Evolutionary conservation across 2,797 vertebrate species (phyloP), one percentile per base, ranked within the genome.

Genomic region (Monodelphis domestica): DNA sequence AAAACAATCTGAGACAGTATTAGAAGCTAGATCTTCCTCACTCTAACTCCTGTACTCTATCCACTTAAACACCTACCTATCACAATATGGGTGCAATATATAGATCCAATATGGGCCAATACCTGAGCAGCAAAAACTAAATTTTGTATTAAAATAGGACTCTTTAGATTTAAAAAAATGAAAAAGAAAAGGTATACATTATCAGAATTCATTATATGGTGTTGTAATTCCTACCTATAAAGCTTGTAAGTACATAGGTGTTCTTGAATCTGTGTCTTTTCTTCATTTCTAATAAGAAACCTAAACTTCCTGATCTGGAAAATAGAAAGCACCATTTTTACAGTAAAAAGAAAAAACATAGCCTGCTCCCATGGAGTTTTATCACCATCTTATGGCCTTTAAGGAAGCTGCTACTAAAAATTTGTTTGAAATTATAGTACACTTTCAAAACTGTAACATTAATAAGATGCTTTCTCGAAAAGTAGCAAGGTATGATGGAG

Each of bases 231-330:
- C 70, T 45, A 78, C 21, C 21, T 45, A 56, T 56, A 26, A 45
- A 45, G 11, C 3, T 84, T 45, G 2, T 84, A 84, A 50, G 21
- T 84, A 28, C 84, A 50, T 50, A 45, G 38, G 21, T 84, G 9
- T 11, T 84, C 50, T 50, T 93, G 28, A 88, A n/a, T 53, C 63
- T 91, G 91, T 89, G 45, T 87, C 54, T 87, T 91, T 93, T 89
- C 53, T 91, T 88, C 87, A 70, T 91, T 88, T 91, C 91, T 57
- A 93, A 91, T 70, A 56, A 93, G 92, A 89, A 93, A 54, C 53
- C 26, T 88, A 54, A 96, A 90, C 88, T 88, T 94, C n/a, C 55
- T 88, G 88, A 53, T 91, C n/a, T 54, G 4, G 5, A 84, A 94
- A 78, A 89, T 28, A 59, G 15, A 45, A 91, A 87, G 10, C 54